These are phyloP conservation scores for Atherinomorus stipes DNA, from an alignment of 2,113 vertebrate genomes.

Conservation along the genomic window DNA sequence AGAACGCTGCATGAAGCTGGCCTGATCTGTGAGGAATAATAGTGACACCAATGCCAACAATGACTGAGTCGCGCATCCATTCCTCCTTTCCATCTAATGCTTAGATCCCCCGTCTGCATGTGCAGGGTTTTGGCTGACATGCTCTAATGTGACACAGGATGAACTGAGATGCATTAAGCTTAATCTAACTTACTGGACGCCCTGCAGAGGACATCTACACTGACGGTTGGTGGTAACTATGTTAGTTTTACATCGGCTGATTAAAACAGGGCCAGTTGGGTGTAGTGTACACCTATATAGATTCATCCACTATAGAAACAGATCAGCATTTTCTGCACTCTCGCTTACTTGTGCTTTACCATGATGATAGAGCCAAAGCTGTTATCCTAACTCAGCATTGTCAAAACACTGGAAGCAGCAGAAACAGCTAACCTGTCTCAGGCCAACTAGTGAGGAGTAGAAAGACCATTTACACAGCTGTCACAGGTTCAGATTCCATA, in stretches of 20 bases:
- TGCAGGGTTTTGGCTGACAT: background rate
- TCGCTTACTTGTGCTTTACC: background rate
- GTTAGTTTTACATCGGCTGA: background rate
- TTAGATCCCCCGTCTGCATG: constrained; percentile 10
- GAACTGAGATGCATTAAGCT: background rate
- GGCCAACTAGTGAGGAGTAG: too few relatives aligned
- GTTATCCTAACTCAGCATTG: background rate
- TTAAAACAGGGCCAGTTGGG: background rate
- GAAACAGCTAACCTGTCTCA: background rate
- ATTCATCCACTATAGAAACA: background rate
- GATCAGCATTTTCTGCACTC: background rate
- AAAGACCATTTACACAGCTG: too few relatives aligned
- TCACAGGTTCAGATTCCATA: too few relatives aligned
- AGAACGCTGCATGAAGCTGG: constrained; percentile 19
- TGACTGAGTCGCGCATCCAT: constrained; percentile 19
- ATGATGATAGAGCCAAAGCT: background rate
- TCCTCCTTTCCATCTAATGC: constrained; percentile 25
- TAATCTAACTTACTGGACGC: background rate
- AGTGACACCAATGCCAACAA: constrained; percentile 32
- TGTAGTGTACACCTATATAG: too few relatives aligned
- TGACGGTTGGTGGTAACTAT: constrained; percentile 4
- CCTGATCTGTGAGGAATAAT: constrained; percentile 30
- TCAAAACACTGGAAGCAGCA: background rate
- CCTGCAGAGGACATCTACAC: constrained; percentile 1
- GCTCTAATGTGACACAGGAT: constrained; percentile 14